Evolutionary conservation across 2,888 invertebrate genomes (phyloP).

Genomic region (Phengaris alcon): DNA sequence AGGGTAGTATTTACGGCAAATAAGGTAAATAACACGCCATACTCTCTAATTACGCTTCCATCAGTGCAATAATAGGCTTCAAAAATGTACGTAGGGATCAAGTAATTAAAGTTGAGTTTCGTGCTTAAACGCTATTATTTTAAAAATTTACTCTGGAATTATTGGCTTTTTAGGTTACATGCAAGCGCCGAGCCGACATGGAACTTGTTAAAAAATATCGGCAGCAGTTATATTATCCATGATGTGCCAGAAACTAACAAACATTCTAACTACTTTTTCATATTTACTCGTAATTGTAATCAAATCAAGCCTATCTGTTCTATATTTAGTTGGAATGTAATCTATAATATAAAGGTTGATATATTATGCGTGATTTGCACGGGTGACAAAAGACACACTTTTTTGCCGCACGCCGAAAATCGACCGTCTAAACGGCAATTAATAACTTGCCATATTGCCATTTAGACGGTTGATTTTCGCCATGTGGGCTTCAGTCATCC

Average conservation of each 20-base stretch:
- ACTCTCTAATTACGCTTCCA: constrained; percentile 21
- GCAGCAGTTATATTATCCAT: constrained; percentile 33
- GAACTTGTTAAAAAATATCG: constrained; percentile 36
- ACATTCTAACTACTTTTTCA: too few species aligned
- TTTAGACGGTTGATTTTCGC: too few species aligned
- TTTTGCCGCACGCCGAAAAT: too few species aligned
- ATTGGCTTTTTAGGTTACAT: constrained; percentile 37
- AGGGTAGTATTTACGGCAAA: constrained; percentile 23
- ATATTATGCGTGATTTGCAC: too few species aligned
- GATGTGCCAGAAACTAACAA: neutral
- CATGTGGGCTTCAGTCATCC: too few species aligned
- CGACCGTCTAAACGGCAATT: too few species aligned
- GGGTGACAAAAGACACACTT: too few species aligned
- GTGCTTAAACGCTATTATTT: constrained; percentile 36
- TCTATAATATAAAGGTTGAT: too few species aligned
- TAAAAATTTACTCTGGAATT: constrained; percentile 38
- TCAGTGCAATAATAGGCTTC: constrained; percentile 23
- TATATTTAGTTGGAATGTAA: too few species aligned
- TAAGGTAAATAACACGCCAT: constrained; percentile 21
- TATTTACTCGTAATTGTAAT: too few species aligned
- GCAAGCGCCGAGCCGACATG: constrained; percentile 37
- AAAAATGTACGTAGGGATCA: constrained; percentile 28
- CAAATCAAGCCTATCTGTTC: too few species aligned
- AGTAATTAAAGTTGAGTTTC: constrained; percentile 25
- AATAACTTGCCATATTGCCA: too few species aligned